Base-by-base conservation (phyloP, 2,113 vertebrate genomes). In the Aphyosemion australe region DNA sequence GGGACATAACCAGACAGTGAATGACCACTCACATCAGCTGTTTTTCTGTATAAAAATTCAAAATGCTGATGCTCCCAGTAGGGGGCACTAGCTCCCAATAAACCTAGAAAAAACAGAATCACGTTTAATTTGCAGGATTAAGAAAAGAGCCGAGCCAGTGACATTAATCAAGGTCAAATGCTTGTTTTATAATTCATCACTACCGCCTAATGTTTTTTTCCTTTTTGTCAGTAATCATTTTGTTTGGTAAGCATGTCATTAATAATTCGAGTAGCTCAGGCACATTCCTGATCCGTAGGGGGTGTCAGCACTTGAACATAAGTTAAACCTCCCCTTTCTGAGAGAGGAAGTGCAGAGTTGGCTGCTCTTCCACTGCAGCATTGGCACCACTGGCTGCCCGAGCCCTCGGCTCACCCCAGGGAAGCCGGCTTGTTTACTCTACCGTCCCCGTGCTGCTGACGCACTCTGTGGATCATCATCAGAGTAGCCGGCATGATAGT, bases 401-500 rank as follows among this genome's bases (percentile, higher is more conserved):
- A 56, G 64, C 52, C 51, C 41, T 56, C 16, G 56, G 15, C 31
- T 18, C 65, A 63, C 88, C 74, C 80, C 0, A 39, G 88, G 86
- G 89, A 87, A 5, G 48, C 18, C n/a, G 21, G 70, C 83, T 90
- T 91, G 90, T 92, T 92, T 92, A 90, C 90, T 41, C 63, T 39
- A 47, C 74, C 52, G 0, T 70, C 81, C 79, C 78, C 58, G 68
- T 14, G 77, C 76, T 82, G 84, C 88, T 87, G 85, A 91, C 62
- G 78, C 85, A 76, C 66, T 80, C 78, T 74, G 67, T 58, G 54
- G 81, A 74, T 85, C 83, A 69, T 80, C 62, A n/a, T 78, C 84
- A 73, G 69, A 68, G 64, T 48, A 80, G 77, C 70, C 59, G 37
- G 74, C 74, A 78, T 70, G 69, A 43, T 49, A 43, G 52, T 2